Evolutionary conservation across 2,797 vertebrate genomes (phyloP).

Genomic region (Kryptolebias ocellatus): DNA sequence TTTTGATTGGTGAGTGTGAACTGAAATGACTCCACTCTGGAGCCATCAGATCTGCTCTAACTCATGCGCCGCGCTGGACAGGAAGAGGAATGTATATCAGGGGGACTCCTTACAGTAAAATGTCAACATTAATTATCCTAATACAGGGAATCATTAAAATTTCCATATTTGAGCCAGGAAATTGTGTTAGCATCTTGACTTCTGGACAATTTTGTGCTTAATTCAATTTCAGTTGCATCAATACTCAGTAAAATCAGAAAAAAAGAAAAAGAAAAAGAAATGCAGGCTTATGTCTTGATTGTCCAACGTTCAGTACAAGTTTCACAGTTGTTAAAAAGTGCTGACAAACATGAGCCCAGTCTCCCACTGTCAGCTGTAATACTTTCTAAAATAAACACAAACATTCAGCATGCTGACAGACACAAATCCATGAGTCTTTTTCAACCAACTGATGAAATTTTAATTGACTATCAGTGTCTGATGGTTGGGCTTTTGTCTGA

Average conservation of each 20-base stretch:
- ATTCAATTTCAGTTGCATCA: not conserved
- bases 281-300: not conserved
- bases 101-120: conserved; percentile 3
- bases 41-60: not conserved
- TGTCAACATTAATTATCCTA: conserved; percentile 1
- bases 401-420: conserved; percentile 54
- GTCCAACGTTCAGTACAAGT: not conserved
- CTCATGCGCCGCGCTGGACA: not conserved
- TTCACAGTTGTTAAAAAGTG: conserved; percentile 30
- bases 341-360: conserved; percentile 41
- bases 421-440: conserved; percentile 45
- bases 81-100: conserved; percentile 11
- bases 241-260: not conserved
- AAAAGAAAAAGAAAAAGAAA: not conserved
- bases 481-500: conserved; percentile 56
- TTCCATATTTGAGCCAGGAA: conserved; percentile 1
- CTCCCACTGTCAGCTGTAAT: conserved; percentile 43
- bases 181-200: not conserved
- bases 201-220: not conserved
- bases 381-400: conserved; percentile 35
- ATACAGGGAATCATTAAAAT: not conserved
- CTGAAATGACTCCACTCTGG: conserved; percentile 2
- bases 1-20: conserved; percentile 18
- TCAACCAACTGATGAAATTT: conserved; percentile 64
- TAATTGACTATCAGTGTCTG: conserved; percentile 66